A percentile compares a stretch with the other conserved stretches of the same genome.
Evolutionary conservation across 1,140 invertebrate species (phyloP).

Genomic region (Drosophila nebulosa): DNA sequence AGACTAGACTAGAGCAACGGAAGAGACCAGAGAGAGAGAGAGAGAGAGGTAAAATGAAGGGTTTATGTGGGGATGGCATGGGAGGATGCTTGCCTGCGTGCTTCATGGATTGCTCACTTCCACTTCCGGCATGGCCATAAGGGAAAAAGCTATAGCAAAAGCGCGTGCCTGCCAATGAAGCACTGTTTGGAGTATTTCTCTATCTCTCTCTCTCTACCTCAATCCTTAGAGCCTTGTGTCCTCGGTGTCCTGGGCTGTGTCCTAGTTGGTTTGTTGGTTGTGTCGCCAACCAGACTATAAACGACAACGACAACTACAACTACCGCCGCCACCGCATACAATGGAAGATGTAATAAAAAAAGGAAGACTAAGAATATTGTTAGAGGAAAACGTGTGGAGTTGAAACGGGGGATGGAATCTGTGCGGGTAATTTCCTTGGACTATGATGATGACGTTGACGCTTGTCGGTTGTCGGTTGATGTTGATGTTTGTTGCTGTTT

Average conservation of each 20-base stretch:
- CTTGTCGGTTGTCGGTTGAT: too few relatives aligned
- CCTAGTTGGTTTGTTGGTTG: not conserved
- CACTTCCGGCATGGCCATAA: conserved; percentile 42
- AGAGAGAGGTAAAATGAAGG: not conserved
- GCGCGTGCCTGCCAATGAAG: conserved; percentile 12
- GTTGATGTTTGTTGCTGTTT: conserved; percentile 9
- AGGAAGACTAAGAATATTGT: conserved; percentile 14
- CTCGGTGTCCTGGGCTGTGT: not conserved
- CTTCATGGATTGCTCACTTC: conserved; percentile 64
- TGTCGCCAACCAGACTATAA: conserved; percentile 37
- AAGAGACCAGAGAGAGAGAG: not conserved
- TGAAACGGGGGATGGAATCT: not conserved
- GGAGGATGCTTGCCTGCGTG: not conserved
- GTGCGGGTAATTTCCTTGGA: conserved; percentile 18
- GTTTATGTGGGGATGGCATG: not conserved
- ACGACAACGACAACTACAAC: conserved; percentile 27
- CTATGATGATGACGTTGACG: conserved; percentile 31
- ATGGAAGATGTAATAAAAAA: conserved; percentile 44
- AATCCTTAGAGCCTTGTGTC: not conserved
- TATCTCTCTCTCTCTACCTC: not conserved
- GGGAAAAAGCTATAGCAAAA: conserved; percentile 14
- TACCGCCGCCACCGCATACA: conserved; percentile 43
- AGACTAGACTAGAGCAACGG: conserved; percentile 7
- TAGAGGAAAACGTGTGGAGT: not conserved
- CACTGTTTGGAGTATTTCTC: not conserved